Base-by-base conservation (phyloP, 2,113 vertebrate genomes). In the Columba livia region DNA sequence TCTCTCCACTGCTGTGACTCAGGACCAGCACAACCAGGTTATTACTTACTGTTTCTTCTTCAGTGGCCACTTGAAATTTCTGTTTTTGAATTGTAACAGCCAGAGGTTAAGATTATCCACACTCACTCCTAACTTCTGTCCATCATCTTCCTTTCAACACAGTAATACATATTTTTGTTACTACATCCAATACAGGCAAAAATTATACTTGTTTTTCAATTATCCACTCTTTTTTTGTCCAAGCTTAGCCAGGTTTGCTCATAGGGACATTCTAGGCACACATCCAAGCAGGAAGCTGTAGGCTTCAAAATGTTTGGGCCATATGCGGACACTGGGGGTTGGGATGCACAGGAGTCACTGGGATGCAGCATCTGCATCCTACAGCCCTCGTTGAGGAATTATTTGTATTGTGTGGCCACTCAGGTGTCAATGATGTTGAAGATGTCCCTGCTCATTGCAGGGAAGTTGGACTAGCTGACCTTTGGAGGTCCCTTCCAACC, bases 291-390 rank as follows among this genome's bases (percentile, higher is more conserved):
- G 25, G 40, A 17, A 29, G 4, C 28, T 31, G 15, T 12, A 26
- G 28, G 13, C 18, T 29, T 31, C 47, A n/a, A 47, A 61, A 15
- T 8, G 4, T 24, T 29, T 26, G 24, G 14, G 13, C 10, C 1
- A 7, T 7, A 1, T 3, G 17, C 44, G 28, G 16, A 29, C 11
- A 4, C 3, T 2, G 4, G 7, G 10, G 12, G 2, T 48, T 65
- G 57, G 81, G 78, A 74, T 29, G 61, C 24, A 10, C 11, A 14
- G 38, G 62, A 58, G 12, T 14, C 21, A 50, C 10, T 51, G 70
- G 21, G 65, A 36, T 40, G 44, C 7, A 17, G 15, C 5, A 1
- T 11, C 18, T 34, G 38, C 34, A 13, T 28, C 66, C 84, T 28
- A 47, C 40, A 66, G 11, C 36, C 17, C n/a, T 73, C 31, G 1